Evolutionary conservation across 64 coral and sea anemone genomes (phyloP).

Genomic region (Platygyra sinensis): DNA sequence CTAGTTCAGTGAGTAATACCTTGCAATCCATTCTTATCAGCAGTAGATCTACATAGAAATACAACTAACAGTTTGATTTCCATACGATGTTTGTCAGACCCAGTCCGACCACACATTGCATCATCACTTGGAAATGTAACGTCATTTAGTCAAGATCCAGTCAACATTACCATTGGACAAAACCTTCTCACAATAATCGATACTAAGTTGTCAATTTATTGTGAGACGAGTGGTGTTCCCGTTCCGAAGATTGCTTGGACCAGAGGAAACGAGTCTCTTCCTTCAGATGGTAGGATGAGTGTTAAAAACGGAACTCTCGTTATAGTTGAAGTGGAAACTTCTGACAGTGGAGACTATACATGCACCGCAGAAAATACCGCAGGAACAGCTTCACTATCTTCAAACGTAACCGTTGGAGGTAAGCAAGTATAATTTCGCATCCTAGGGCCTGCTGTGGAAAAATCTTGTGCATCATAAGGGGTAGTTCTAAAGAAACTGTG

Average conservation of each 20-base stretch:
- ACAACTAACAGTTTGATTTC: too few species aligned
- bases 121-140: background rate
- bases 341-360: constrained; percentile 57
- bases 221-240: constrained; percentile 67
- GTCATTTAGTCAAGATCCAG: constrained; percentile 2
- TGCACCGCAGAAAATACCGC: constrained; percentile 52
- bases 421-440: background rate
- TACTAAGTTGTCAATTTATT: constrained; percentile 51
- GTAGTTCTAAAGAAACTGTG: too few species aligned
- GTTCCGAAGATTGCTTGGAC: constrained; percentile 67
- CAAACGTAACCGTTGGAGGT: constrained; percentile 57
- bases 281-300: constrained; percentile 23
- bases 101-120: background rate
- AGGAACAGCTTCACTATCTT: constrained; percentile 30
- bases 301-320: constrained; percentile 42
- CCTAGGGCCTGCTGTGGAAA: background rate
- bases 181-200: constrained; percentile 30
- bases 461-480: background rate
- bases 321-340: constrained; percentile 16
- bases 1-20: too few species aligned
- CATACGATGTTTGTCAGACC: background rate
- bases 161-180: constrained; percentile 56
- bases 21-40: too few species aligned
- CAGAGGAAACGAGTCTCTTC: constrained; percentile 34
- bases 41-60: too few species aligned